phyloP scores from a whole-genome alignment of 2,113 vertebrate species.

The Malurus elegans region DNA sequence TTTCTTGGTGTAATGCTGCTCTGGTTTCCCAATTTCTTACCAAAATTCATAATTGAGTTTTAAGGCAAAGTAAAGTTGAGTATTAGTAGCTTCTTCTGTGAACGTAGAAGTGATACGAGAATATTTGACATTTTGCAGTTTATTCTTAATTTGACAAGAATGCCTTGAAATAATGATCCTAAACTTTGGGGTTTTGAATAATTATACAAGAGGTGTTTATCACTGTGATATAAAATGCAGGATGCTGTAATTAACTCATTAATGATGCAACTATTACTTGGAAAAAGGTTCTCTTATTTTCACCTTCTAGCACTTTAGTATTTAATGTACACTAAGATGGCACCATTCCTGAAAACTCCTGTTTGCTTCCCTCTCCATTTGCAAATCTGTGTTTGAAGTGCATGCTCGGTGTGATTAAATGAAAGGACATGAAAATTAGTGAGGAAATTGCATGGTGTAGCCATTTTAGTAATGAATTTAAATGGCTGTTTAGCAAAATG shows the following conservation, averaged over 20 bases:
- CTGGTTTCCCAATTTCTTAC: not conserved
- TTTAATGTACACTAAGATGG: not conserved
- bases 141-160: not conserved
- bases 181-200: not conserved
- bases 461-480: slow-evolving; percentile 20
- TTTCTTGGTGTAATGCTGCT: not conserved
- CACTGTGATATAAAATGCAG: not conserved
- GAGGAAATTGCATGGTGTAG: not conserved
- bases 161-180: accelerated
- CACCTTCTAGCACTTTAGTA: not conserved
- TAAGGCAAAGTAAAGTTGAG: not conserved
- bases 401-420: not conserved
- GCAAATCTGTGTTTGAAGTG: not conserved
- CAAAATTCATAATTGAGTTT: not conserved
- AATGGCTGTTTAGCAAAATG: slow-evolving; percentile 1
- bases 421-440: slow-evolving; percentile 17
- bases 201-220: not conserved
- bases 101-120: not conserved
- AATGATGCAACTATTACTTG: not conserved
- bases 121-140: not conserved
- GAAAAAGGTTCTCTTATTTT: not conserved
- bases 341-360: not conserved
- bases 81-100: not conserved
- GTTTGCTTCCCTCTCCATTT: not conserved
- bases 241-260: not conserved